Conservation (phyloP, 23 tunicate species). For the Trididemnum nubilum region DNA sequence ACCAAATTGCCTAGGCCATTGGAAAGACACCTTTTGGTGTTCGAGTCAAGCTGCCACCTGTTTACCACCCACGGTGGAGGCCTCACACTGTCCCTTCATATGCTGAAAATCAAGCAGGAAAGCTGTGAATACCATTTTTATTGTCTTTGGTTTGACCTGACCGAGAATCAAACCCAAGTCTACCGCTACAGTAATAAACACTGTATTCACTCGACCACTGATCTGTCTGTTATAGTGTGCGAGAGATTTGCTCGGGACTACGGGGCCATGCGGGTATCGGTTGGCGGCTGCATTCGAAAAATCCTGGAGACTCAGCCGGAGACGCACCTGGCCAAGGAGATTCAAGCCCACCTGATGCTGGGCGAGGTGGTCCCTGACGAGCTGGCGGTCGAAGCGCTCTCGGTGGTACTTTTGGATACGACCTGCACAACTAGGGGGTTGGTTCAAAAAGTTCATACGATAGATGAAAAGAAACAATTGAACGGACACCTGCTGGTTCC, state of each 20-base stretch:
- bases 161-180: no score
- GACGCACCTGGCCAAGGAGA: constrained; percentile 41
- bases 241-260: constrained; percentile 49
- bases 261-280: constrained; percentile 57
- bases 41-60: no score
- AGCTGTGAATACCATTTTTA: no score
- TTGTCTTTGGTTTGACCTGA: no score
- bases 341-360: constrained; percentile 33
- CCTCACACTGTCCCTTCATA: no score
- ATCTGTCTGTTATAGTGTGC: constrained; percentile 44
- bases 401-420: constrained; percentile 63
- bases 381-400: constrained; percentile 74
- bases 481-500: no score
- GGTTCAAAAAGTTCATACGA: constrained; percentile 14
- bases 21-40: no score
- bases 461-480: no score
- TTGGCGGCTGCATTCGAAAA: constrained; percentile 48
- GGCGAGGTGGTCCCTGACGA: constrained; percentile 70
- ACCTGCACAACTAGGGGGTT: constrained; percentile 72
- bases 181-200: background rate
- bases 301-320: constrained; percentile 57
- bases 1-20: no score
- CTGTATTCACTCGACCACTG: background rate
- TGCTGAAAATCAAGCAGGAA: no score
- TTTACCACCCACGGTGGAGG: no score